Conservation (phyloP, 2,113 vertebrate species). For the Labeo catla region DNA sequence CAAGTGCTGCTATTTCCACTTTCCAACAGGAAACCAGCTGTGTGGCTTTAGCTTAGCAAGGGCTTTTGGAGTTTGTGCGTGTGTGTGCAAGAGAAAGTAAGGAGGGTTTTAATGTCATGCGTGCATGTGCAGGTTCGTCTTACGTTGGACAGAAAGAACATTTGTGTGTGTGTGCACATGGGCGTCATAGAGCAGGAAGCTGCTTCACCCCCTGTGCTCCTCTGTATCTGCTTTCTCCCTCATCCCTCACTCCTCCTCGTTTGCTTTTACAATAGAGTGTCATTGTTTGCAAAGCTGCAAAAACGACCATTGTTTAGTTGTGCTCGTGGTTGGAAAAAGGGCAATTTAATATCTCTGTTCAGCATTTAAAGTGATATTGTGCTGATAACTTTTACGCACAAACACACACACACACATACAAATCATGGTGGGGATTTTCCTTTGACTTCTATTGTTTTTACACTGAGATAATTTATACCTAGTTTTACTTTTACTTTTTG, state of each 20-base stretch:
- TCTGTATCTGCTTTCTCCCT: conserved; percentile 16
- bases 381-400: neutral
- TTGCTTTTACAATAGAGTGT: conserved; percentile 3
- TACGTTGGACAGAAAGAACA: neutral
- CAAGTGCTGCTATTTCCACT: conserved; percentile 53
- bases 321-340: neutral
- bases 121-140: neutral
- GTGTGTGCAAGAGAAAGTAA: conserved; percentile 14
- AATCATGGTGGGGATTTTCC: conserved; percentile 9
- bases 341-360: conserved; percentile 34
- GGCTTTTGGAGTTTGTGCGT: conserved; percentile 17
- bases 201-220: conserved; percentile 38
- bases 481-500: neutral
- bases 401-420: neutral
- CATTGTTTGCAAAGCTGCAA: conserved; percentile 42
- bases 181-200: conserved; percentile 52
- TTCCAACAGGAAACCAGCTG: conserved; percentile 50
- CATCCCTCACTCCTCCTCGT: neutral
- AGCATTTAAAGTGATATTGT: conserved; percentile 21
- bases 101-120: neutral
- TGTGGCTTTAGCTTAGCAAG: conserved; percentile 52
- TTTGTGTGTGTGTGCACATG: conserved; percentile 38
- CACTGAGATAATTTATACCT: neutral
- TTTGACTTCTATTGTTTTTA: neutral
- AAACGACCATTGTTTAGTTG: conserved; percentile 14